Evolutionary conservation across 2,888 invertebrate species (phyloP), one percentile per base, ranked within the genome.

Genomic region (Morpho helenor): DNA sequence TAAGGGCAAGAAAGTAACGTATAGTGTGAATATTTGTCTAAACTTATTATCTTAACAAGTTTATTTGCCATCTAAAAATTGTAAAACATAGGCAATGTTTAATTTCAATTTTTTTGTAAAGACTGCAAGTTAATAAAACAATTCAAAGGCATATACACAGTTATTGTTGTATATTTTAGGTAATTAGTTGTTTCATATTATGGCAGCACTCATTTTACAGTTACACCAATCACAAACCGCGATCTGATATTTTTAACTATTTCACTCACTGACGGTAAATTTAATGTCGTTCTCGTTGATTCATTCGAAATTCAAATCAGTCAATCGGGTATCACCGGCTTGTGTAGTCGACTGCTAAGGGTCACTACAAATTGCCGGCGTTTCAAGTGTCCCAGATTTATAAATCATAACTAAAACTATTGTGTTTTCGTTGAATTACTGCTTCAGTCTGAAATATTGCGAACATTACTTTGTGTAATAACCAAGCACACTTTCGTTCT

Each of bases 291-390:
- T 54, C 31, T 31, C 59, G 47, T 5, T 52, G 8, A 48, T 42
- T 61, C 59, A 52, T 57, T 61, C 56, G 46, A 23, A 54, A 59
- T 74, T 31, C 31, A 5, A 10, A 49, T 60, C 75, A 87, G 86
- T 88, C 73, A 74, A 66, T 87, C 82, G 87, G 77, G 82, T 65
- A 74, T 66, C 70, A 77, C 83, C 82, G 87, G 84, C 74, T 57
- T 52, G 68, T 53, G 81, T 84, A 81, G 87, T 87, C 79, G 87
- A 78, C 79, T 81, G 69, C 71, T 68, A 77, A 73, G 72, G 68
- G 81, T 84, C 81, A 85, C 84, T 89, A 80, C 82, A 67, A 64
- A 59, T 68, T 72, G 70, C 86, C 88, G 89, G 86, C 81, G 67
- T 78, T 77, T 81, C 73, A 69, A 77, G 82, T 83, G 80, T 76